Percentiles rank a stretch among this genome's conserved stretches.
phyloP scores from a whole-genome alignment of 2,888 invertebrate genomes.

The Adela reaumurella region DNA sequence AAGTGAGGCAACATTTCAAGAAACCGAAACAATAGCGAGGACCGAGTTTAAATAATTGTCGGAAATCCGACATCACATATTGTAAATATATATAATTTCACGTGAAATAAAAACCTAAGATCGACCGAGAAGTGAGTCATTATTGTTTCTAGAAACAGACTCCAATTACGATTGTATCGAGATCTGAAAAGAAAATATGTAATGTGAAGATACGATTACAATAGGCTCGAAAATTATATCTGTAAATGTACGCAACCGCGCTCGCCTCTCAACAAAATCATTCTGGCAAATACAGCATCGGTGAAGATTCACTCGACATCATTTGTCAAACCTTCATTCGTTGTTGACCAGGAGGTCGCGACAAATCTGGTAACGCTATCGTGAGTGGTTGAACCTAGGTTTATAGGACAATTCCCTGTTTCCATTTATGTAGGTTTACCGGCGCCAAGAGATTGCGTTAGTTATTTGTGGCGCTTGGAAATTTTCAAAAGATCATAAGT shows the following conservation, averaged over 20 bases:
- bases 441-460: no score
- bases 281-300: no score
- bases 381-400: no score
- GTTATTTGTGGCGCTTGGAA: no score
- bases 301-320: no score
- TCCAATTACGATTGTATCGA: conserved; percentile 30
- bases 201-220: neutral
- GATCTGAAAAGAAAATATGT: neutral
- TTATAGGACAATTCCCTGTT: no score
- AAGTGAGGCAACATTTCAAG: neutral
- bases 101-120: neutral
- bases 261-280: no score
- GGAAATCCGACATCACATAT: neutral
- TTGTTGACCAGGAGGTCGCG: no score
- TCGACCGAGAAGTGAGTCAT: conserved; percentile 27
- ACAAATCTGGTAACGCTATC: no score
- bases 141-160: conserved; percentile 44
- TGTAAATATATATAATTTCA: neutral
- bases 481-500: no score
- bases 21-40: neutral
- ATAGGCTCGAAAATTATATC: neutral
- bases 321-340: no score
- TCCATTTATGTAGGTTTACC: no score
- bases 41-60: neutral
- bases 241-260: neutral